Evolutionary conservation across 2,888 invertebrate species (phyloP).

Genomic region (Rhingia rostrata): DNA sequence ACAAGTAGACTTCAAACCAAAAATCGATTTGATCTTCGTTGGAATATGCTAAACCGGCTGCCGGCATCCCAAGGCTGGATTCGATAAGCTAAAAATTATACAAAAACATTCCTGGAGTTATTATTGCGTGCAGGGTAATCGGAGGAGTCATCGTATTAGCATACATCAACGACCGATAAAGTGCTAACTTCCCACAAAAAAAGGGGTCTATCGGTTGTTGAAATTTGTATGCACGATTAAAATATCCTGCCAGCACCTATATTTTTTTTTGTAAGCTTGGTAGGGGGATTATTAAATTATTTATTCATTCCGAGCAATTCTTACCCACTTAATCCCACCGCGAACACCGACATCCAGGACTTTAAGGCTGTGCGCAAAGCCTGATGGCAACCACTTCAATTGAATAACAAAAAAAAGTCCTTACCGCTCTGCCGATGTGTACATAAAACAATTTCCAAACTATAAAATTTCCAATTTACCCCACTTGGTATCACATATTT

Average conservation of each 20-base stretch:
- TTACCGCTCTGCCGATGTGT: slow-evolving; percentile 35
- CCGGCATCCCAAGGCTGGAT: slow-evolving; percentile 4
- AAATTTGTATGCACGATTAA: slow-evolving; percentile 39
- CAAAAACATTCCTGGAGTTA: slow-evolving; percentile 36
- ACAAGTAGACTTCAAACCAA: background rate
- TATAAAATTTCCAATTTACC: slow-evolving; percentile 73
- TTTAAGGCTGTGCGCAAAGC: background rate
- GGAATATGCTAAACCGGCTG: slow-evolving; percentile 45
- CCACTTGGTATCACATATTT: slow-evolving; percentile 25
- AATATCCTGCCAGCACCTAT: slow-evolving; percentile 25
- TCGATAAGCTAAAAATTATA: slow-evolving; percentile 57
- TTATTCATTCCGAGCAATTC: slow-evolving; percentile 57
- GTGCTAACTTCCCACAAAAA: slow-evolving; percentile 61
- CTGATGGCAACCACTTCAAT: slow-evolving; percentile 28
- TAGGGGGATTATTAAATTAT: slow-evolving; percentile 61
- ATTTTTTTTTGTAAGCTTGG: slow-evolving; percentile 8
- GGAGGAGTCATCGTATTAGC: slow-evolving; percentile 58
- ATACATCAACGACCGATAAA: slow-evolving; percentile 54
- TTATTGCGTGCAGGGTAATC: slow-evolving; percentile 57
- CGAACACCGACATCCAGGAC: background rate
- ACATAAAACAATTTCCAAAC: slow-evolving; percentile 71
- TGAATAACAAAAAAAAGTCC: slow-evolving; percentile 51
- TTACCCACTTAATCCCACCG: slow-evolving; percentile 24
- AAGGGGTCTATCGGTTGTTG: background rate
- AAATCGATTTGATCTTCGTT: slow-evolving; percentile 60